Evolutionary conservation across 2,888 invertebrate genomes (phyloP), one percentile per base, ranked within the genome.

Genomic region (Allygus modestus): DNA sequence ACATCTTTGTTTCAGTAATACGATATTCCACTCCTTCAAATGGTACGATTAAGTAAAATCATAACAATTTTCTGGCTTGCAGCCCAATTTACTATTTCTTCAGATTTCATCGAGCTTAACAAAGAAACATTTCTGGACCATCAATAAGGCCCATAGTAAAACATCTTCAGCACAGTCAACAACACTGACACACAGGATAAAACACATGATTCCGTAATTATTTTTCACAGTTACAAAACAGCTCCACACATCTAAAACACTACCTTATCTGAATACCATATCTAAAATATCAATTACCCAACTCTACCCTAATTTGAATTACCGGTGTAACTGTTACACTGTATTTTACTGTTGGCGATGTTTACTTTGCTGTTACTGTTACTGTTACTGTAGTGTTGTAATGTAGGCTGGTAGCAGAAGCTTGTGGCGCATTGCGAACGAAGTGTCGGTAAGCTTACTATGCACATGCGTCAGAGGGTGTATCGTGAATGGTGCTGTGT

Each of bases 401-500:
- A 65, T 65, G 65, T 65, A 65, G 28, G 65, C 31, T 12, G 31
- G 65, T 31, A 20, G 65, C 65, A 7, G 65, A 65, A 65, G 65
- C 65, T 37, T 17, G 58, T 58, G 28, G 28, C 65, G 65, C 17
- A 26, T 26, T 65, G 28, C 65, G 26, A 2, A 65, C 26, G 0
- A 15, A 15, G 31, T 65, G 31, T 65, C 20, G 54, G 20, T 54
- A 54, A 23, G 20, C 23, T 23, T 54, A 12, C 2, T 54, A 54
- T 31, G 31, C 65, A 65, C 65, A 65, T 65, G 65, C 65, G 20
- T 7, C 17, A 65, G 23, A 28, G 31, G 1, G 65, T 65, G 65
- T 28, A 65, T 23, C 2, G 65, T 65, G 65, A 65, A 20, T n/a
- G 58, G 65, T 65, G 65, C 65, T 26, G 65, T 31, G 65, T 65